Conservation (phyloP, 1,140 invertebrate genomes). For the Paraescarpia echinospica region DNA sequence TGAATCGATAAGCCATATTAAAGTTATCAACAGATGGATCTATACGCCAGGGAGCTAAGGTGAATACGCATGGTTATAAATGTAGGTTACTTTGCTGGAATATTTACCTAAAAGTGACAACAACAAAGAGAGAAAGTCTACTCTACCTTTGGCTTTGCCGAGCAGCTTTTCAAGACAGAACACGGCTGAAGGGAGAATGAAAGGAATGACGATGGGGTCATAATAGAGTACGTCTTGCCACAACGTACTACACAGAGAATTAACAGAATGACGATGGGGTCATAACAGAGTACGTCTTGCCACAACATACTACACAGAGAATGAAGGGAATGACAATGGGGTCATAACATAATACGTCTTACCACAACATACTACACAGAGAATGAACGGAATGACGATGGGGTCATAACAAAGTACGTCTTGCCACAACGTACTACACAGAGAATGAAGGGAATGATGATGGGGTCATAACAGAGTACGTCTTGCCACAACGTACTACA, state of each 20-base stretch:
- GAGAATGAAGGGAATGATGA: too few relatives aligned
- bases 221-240: not conserved
- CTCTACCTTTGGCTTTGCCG: not conserved
- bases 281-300: not conserved
- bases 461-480: too few relatives aligned
- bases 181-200: not conserved
- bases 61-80: too few relatives aligned
- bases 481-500: not conserved
- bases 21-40: too few relatives aligned
- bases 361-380: not conserved
- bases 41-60: too few relatives aligned
- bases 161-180: not conserved
- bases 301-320: not conserved
- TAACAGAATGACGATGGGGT: too few relatives aligned
- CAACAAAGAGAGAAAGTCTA: not conserved
- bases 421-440: not conserved
- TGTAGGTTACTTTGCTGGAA: not conserved
- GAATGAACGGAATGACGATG: too few relatives aligned
- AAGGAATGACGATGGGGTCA: not conserved
- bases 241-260: too few relatives aligned
- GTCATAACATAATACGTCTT: not conserved
- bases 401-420: not conserved
- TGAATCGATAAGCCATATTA: too few relatives aligned
- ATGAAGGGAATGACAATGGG: too few relatives aligned
- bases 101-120: not conserved